Base-by-base conservation (phyloP, 2,888 invertebrate genomes). In the Melanophora roralis region DNA sequence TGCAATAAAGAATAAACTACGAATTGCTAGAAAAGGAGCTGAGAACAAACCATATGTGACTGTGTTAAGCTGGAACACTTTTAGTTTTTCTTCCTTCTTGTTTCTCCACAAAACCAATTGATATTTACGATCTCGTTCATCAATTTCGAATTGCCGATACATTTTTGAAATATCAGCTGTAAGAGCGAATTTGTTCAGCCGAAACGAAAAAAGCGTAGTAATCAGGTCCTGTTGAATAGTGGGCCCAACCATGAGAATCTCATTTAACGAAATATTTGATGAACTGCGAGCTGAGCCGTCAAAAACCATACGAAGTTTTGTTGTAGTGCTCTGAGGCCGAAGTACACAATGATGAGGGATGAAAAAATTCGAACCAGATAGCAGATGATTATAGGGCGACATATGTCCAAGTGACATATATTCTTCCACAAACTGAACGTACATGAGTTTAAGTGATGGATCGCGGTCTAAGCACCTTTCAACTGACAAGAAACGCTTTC, bases 61-160 rank as follows among this genome's bases (percentile, higher is more conserved):
- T n/a, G n/a, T n/a, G n/a, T n/a, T 73, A 38, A 53, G 47, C 62
- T 65, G 40, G 34, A 78, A 83, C 1, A 81, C 79, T 14, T 69
- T 55, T 9, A 82, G 34, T 21, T 49, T 27, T 12, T 65, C 51
- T 23, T 74, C 19, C n/a, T 3, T 60, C 16, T 27, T 67, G 16
- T 62, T 73, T 40, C 81, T 68, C 81, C 82, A 83, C n/a, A 83
- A 43, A 47, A 83, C 81, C 1, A 82, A 51, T 43, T 81, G 81
- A 36, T 45, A 83, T 21, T 57, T 64, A 4, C 78, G 78, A 59
- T 82, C 78, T 1, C 40, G 43, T 19, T 49, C 49, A 53, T 78
- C 53, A 5, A 82, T 40, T 11, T 72, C 21, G 36, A 82, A 65
- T 23, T 82, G 82, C 11, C 82, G 47, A 53, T 82, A 82, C 82